Base-by-base conservation (phyloP, 2,888 invertebrate species). In the Malthinus flaveolus region DNA sequence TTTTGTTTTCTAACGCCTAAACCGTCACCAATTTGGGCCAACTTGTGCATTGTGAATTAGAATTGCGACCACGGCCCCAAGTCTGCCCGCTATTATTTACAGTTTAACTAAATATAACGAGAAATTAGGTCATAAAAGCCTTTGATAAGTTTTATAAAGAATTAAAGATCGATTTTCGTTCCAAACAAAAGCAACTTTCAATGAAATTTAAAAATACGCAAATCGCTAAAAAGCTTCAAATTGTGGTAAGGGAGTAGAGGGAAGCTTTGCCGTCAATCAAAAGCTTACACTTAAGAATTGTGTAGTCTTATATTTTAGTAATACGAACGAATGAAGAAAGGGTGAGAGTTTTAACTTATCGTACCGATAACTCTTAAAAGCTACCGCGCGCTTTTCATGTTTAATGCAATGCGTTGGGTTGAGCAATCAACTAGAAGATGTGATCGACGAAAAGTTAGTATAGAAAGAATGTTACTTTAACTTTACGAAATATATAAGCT, bases 351-450 rank as follows among this genome's bases (percentile, higher is more conserved):
- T 23, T 64, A 66, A 70, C 66, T 74, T 76, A 71, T 70, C 75
- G 75, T 75, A 71, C 73, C 71, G 71, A 70, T 74, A 71, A 73
- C 69, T 72, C 69, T 70, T 71, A 71, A 76, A 75, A 75, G 75
- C 73, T 65, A 65, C 67, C 71, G 68, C 67, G 72, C 72, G 70
- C 74, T 73, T 74, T 75, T 75, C 75, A 75, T 77, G 75, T 77
- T 74, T 76, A 76, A 76, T 75, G 76, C 75, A 76, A 72, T 69
- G 72, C 70, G 66, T 62, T 62, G 66, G 71, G 61, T 68, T 62
- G 67, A 68, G 69, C 71, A 71, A 70, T 72, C 73, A 71, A 55
- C 72, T 66, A 69, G 71, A 73, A 73, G 71, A 72, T 57, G 66
- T 56, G 59, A 51, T 56, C 45, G 54, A 42, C 50, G 47, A 50